phyloP scores from a whole-genome alignment of 2,797 vertebrate genomes.

The Clarias pachynema region DNA sequence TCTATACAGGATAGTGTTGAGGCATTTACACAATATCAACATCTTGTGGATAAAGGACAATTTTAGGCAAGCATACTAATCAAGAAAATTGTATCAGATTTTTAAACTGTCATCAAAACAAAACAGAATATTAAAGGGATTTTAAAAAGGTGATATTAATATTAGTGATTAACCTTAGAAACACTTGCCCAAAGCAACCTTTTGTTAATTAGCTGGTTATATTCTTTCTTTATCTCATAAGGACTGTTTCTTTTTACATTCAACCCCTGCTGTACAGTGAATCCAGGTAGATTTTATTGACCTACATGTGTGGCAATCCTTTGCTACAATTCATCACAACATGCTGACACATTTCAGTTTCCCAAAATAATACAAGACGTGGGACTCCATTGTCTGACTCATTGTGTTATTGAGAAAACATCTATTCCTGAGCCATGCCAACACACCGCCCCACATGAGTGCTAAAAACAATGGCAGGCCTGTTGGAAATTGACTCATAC shows the following conservation, averaged over 20 bases:
- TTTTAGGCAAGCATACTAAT: not conserved
- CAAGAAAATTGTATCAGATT: not conserved
- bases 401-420: constrained; percentile 35
- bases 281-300: not conserved
- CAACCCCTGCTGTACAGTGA: not conserved
- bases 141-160: not conserved
- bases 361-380: constrained; percentile 17
- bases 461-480: constrained; percentile 25
- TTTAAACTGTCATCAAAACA: not conserved
- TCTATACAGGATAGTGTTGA: not conserved
- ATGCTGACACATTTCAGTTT: constrained; percentile 10
- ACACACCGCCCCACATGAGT: not conserved
- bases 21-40: not conserved
- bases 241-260: not conserved
- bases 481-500: constrained; percentile 29
- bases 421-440: constrained; percentile 22
- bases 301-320: constrained; percentile 18
- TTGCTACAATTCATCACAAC: constrained; percentile 10
- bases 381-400: constrained; percentile 26
- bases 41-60: not conserved
- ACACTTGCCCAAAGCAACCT: not conserved
- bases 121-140: not conserved
- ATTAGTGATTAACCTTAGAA: not conserved
- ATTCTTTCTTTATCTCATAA: not conserved
- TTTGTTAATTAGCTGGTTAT: not conserved